Base-by-base conservation (phyloP, 2,888 invertebrate species). In the Odontothrips loti region DNA sequence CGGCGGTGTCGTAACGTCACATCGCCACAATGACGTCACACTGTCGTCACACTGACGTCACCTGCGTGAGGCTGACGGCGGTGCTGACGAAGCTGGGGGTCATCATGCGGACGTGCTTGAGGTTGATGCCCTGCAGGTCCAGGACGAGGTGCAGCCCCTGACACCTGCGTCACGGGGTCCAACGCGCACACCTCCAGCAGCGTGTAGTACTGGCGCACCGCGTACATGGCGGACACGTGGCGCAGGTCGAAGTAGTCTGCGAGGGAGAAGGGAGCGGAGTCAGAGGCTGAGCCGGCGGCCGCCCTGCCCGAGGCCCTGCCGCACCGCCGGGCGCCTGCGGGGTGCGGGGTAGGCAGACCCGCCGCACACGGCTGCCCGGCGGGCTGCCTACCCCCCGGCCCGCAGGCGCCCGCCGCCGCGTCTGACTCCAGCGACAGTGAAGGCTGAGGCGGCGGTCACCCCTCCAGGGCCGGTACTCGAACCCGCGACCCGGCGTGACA, bases 51-150 rank as follows among this genome's bases (percentile, higher is more conserved):
- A 15, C 48, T 48, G 48, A 9, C 9, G 10, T 48, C 10, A 68
- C 68, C 68, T 68, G 68, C 23, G 68, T 68, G 68, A 68, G 68
- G 68, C 68, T 68, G 68, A 68, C 68, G n/a, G 23, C 68, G n/a
- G 68, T 68, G 68, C n/a, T 23, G n/a, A 68, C 68, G 68, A 68
- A 68, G 23, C n/a, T 68, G 68, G 68, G 68, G n/a, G 68, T 68
- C n/a, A 68, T 68, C 68, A 68, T 68, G 68, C 68, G 68, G 0
- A 68, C 23, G 68, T 68, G 68, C 68, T 68, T 68, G 23, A 88
- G 85, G 27, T 87, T 85, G 63, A 89, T 84, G 20, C 86, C 87
- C 27, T 85, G 86, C 83, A 89, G 85, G 84, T 90, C 89, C 17
- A 88, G 85, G 58, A 90, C 84, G 29, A 87, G 85, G 11, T 86